Percentiles rank a stretch among this genome's conserved stretches.
These are phyloP conservation scores for Phaenicophaeus curvirostris DNA, from an alignment of 2,797 vertebrate genomes.

Conservation along the genomic window DNA sequence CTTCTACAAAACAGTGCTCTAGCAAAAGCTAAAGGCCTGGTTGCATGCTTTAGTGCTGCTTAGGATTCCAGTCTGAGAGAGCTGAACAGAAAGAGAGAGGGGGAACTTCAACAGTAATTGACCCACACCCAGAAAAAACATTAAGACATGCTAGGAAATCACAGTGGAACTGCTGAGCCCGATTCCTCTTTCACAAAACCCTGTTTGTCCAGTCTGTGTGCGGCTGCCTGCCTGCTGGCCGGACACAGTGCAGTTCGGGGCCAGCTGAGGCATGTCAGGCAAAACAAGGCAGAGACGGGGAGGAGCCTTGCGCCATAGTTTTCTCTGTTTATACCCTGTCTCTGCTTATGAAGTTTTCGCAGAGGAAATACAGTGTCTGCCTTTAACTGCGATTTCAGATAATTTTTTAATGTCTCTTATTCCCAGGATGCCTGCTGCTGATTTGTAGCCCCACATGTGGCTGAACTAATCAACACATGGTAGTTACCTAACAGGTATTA, in stretches of 20 bases:
- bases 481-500: not conserved
- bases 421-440: not conserved
- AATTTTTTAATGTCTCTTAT: not conserved
- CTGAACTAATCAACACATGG: not conserved
- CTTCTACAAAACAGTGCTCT: not conserved
- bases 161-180: not conserved
- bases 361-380: constrained; percentile 37
- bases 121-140: constrained; percentile 52
- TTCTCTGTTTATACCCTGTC: constrained; percentile 46
- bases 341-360: constrained; percentile 10
- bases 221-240: constrained; percentile 45
- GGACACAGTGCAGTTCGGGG: not conserved
- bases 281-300: constrained; percentile 51
- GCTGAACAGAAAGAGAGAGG: not conserved
- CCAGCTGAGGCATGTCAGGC: constrained; percentile 67
- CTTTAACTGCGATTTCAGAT: not conserved
- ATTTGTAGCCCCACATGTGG: not conserved
- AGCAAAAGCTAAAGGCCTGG: not conserved
- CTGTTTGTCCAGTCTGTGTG: constrained; percentile 40
- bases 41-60: not conserved
- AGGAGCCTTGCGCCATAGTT: not conserved
- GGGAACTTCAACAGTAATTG: constrained; percentile 17
- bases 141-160: constrained; percentile 34
- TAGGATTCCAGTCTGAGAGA: not conserved
- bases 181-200: constrained; percentile 22